Base-by-base conservation (phyloP, 2,113 vertebrate species). In the Psophia crepitans region DNA sequence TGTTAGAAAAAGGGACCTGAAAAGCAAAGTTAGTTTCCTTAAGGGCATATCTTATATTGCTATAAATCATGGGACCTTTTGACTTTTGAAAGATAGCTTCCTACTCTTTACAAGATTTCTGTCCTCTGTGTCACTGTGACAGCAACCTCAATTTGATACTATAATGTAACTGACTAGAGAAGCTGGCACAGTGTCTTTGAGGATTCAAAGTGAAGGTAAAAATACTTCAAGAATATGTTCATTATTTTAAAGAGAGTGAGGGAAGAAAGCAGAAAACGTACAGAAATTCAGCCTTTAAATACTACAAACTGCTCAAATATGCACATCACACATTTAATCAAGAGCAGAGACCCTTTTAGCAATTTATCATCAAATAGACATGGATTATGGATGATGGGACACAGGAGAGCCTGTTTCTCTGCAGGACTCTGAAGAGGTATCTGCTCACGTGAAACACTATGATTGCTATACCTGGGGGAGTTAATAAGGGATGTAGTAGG, bases 301-400 rank as follows among this genome's bases (percentile, higher is more conserved):
- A 60, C 82, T 81, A 87, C 56, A 89, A 77, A 48, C 65, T 83
- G 17, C 68, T 92, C 94, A 84, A 95, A 96, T 81, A 89, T 87
- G 58, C 68, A 74, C 41, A 71, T 97, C 95, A 94, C 75, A 65
- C 26, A 68, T 97, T 96, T 95, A 96, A 96, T 97, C 89, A 84
- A 56, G 61, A 97, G 44, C 49, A 78, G 63, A 93, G 74, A 54
- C 37, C 84, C 71, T 97, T 90, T 83, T 28, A 95, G 63, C 54
- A 76, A 76, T 95, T 93, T 80, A 63, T 97, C 94, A 74, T 90
- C 86, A 65, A 56, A 64, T 79, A 79, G 92, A 90, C n/a, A 43
- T 66, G 35, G 88, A 64, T 87, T 78, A 63, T 76, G 87, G 96
- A 89, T 63, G 95, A 80, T 23, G 37, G 53, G 53, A 84, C n/a